Evolutionary conservation across 2,888 invertebrate genomes (phyloP).

Genomic region (Cheilosia scutellata): DNA sequence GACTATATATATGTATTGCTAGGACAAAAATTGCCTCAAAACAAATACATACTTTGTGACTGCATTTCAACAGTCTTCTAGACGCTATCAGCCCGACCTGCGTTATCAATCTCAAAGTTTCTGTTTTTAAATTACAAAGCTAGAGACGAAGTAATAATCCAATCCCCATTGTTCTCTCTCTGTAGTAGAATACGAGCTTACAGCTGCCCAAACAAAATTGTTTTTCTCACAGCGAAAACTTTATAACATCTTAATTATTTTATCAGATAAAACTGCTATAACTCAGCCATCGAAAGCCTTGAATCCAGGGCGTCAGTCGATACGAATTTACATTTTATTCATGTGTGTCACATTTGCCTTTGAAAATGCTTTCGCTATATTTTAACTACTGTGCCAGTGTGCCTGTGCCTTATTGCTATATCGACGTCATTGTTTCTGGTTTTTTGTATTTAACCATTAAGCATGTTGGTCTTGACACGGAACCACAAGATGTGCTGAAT

Average conservation of each 20-base stretch:
- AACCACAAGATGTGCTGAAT: conserved; percentile 23
- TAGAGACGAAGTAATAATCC: too few species aligned
- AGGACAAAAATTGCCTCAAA: too few species aligned
- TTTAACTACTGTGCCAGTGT: too few species aligned
- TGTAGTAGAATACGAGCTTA: not conserved
- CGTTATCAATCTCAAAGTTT: too few species aligned
- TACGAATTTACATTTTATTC: conserved; percentile 23
- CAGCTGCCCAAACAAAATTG: not conserved
- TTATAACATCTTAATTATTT: conserved; percentile 8
- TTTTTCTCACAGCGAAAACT: conserved; percentile 6
- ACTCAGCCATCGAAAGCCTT: conserved; percentile 5
- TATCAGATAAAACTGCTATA: conserved; percentile 1
- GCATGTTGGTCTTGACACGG: conserved; percentile 51
- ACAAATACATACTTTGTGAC: too few species aligned
- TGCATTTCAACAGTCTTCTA: too few species aligned
- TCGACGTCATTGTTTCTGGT: conserved; percentile 16
- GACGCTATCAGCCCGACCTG: too few species aligned
- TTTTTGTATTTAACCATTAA: conserved; percentile 15
- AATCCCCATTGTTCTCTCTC: not conserved
- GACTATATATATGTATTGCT: too few species aligned
- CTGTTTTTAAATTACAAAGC: too few species aligned
- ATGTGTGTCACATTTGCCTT: conserved; percentile 28
- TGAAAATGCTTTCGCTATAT: conserved; percentile 25
- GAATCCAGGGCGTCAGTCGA: conserved; percentile 15
- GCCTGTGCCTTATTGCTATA: not conserved